A percentile compares a stretch with the other conserved stretches of the same genome.
These are phyloP conservation scores for Campopleginae sp. DNA, from an alignment of 2,888 invertebrate genomes.

Conservation along the genomic window DNA sequence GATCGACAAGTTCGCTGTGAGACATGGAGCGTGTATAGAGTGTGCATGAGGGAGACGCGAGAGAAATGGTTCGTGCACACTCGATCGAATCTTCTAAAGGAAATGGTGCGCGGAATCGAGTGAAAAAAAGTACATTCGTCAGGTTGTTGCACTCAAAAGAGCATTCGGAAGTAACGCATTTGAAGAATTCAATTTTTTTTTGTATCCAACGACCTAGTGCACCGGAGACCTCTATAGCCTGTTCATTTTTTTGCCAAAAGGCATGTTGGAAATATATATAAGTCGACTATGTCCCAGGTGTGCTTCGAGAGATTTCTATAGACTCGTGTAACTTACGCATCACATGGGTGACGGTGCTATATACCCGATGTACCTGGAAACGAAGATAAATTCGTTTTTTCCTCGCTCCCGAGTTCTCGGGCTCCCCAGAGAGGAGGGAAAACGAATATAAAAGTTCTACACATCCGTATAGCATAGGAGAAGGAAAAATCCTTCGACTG, in stretches of 20 bases:
- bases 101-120: slow-evolving; percentile 31
- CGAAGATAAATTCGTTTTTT: slow-evolving; percentile 76
- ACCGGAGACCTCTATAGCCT: slow-evolving; percentile 6
- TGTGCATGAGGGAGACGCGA: slow-evolving; percentile 6
- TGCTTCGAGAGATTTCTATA: slow-evolving; percentile 61
- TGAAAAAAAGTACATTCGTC: slow-evolving; percentile 17
- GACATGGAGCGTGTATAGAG: slow-evolving; percentile 3
- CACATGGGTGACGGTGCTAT: slow-evolving; percentile 61
- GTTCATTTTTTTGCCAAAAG: slow-evolving; percentile 72
- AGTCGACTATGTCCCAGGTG: slow-evolving; percentile 76
- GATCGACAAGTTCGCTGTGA: slow-evolving; percentile 2
- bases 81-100: slow-evolving; percentile 26
- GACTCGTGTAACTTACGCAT: slow-evolving; percentile 66
- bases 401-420: slow-evolving; percentile 46
- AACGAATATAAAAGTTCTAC: slow-evolving; percentile 16
- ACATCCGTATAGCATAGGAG: neutral
- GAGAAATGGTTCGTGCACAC: slow-evolving; percentile 26
- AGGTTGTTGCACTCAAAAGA: slow-evolving; percentile 1
- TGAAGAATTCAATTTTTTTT: neutral
- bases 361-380: slow-evolving; percentile 76
- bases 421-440: slow-evolving; percentile 27
- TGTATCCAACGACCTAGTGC: neutral
- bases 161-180: slow-evolving; percentile 14
- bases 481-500: neutral
- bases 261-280: slow-evolving; percentile 56